A percentile compares a stretch with the other conserved stretches of the same genome.
Evolutionary conservation across 2,888 invertebrate species (phyloP).

Genomic region (Mechanitis messenoides): DNA sequence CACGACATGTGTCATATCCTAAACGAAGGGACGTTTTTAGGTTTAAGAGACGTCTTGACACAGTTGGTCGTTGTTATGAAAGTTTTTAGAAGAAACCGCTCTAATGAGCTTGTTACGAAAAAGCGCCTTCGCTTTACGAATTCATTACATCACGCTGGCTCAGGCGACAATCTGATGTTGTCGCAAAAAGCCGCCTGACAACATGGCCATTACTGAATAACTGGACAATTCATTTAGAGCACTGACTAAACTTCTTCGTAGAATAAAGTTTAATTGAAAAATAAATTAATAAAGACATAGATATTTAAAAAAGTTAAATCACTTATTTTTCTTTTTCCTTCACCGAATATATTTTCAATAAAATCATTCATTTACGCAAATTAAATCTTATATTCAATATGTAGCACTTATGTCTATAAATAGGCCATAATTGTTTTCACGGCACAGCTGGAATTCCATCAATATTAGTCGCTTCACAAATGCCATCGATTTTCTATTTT

Average conservation of each 20-base stretch:
- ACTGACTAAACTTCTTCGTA: too few relatives aligned
- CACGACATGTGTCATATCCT: neutral
- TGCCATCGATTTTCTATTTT: constrained; percentile 27
- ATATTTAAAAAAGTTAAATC: too few relatives aligned
- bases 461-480: constrained; percentile 8
- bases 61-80: constrained; percentile 14
- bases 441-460: neutral
- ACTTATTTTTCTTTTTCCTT: too few relatives aligned
- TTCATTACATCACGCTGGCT: neutral
- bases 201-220: too few relatives aligned
- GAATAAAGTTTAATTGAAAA: too few relatives aligned
- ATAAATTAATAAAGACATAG: too few relatives aligned
- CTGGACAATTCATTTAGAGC: too few relatives aligned
- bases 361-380: too few relatives aligned
- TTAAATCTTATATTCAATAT: too few relatives aligned
- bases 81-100: constrained; percentile 15
- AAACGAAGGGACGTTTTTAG: neutral
- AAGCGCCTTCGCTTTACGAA: neutral
- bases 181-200: neutral
- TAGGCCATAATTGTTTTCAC: neutral
- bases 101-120: constrained; percentile 14
- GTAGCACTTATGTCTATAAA: neutral
- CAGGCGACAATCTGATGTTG: neutral
- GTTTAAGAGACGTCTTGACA: constrained; percentile 16
- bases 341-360: too few relatives aligned